Evolutionary conservation across 2,888 invertebrate species (phyloP), one percentile per base, ranked within the genome.

Genomic region (Melieria picta): DNA sequence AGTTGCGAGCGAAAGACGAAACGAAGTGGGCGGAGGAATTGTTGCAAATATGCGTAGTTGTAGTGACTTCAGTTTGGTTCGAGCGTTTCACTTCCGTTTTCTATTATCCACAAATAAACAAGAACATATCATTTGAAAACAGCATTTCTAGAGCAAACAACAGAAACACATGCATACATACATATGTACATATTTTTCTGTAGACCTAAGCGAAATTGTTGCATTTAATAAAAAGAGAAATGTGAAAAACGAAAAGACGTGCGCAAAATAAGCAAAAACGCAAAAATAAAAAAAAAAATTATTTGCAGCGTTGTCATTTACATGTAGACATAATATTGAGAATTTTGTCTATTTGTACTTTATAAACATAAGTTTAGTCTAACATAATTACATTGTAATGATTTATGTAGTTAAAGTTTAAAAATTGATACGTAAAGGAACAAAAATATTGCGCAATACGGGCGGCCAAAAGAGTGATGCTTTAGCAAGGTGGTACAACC

Each of bases 101-200:
- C 45, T 42, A n/a, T 63, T 69, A 73, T 72, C 71, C 55, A 72
- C 65, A 67, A 50, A 61, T 71, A 60, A 57, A 67, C 56, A 65
- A 46, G 46, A 66, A 71, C 65, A 69, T 69, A 69, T 69, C 69
- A 69, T 62, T 52, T 52, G 52, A 6, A 9, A 63, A 13, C 46
- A 52, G 55, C 69, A 69, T 69, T 69, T 62, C 60, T 52, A 69
- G 6, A 67, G 46, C 16, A 42, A 64, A 64, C 45, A 61, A 46
- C n/a, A 65, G 45, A 48, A 57, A 67, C 58, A 66, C 55, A 48
- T 62, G 57, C 62, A 62, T 11, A 65, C n/a, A 66, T 13, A 61
- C 45, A 67, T 67, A 63, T 46, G 63, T 13, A 61, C 45, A 67
- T 67, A 63, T 46, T 62, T 55, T 57, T 63, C 9, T 65, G 60